Percentiles rank a stretch among this genome's conserved stretches.
These are phyloP conservation scores for Atlantisia rogersi DNA, from an alignment of 2,113 vertebrate genomes.

Conservation along the genomic window DNA sequence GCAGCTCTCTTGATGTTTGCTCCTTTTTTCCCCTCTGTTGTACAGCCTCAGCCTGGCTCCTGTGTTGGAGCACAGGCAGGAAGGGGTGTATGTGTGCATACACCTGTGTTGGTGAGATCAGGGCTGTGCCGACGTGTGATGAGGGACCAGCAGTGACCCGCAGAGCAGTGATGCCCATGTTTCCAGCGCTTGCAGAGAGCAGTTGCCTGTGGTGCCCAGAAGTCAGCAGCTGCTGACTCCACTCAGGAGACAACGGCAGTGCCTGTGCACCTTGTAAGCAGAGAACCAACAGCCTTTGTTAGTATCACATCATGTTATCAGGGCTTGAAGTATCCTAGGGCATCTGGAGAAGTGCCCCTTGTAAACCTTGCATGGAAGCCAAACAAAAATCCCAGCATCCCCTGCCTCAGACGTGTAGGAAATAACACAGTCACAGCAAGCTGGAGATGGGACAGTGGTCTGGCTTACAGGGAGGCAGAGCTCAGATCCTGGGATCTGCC, in stretches of 20 bases:
- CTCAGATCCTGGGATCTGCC: not conserved
- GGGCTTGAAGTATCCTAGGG: too few species aligned
- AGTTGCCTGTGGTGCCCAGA: not conserved
- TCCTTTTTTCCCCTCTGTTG: too few species aligned
- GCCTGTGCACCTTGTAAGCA: not conserved
- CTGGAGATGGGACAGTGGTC: not conserved
- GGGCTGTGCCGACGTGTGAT: not conserved
- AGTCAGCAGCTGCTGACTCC: not conserved
- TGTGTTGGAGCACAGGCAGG: not conserved
- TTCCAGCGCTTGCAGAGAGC: not conserved
- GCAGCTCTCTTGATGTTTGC: not conserved
- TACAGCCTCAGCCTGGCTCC: not conserved
- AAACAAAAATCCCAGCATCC: not conserved
- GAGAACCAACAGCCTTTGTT: not conserved
- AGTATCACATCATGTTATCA: not conserved
- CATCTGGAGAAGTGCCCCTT: not conserved
- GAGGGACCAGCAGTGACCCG: not conserved
- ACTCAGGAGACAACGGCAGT: not conserved
- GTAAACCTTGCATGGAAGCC: not conserved
- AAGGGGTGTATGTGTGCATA: not conserved
- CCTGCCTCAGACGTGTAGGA: not conserved
- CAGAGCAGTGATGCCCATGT: not conserved
- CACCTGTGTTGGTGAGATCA: not conserved
- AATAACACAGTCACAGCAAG: not conserved
- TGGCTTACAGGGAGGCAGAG: not conserved